Conservation (phyloP, 2,888 invertebrate genomes). For the Sphaeridia pumilis region DNA sequence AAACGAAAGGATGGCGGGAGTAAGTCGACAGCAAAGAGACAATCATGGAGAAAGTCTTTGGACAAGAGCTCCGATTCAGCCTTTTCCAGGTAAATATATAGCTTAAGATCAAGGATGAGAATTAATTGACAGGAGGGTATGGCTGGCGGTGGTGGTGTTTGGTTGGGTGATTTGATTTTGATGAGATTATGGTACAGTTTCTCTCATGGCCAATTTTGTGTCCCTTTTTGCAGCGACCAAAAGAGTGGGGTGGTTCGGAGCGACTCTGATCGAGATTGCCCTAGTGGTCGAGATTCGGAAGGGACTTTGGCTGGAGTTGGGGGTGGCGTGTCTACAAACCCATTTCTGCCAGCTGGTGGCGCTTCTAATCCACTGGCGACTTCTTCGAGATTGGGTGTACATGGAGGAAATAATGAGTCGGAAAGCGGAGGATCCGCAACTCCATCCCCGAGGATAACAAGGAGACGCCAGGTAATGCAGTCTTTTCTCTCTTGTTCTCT, state of each 20-base stretch:
- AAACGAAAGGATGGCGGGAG: slow-evolving; percentile 39
- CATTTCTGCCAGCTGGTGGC: slow-evolving; percentile 25
- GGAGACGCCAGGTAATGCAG: slow-evolving; percentile 57
- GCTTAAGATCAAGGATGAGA: slow-evolving; percentile 2
- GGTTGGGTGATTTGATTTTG: background rate
- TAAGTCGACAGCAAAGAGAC: slow-evolving; percentile 56
- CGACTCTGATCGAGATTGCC: slow-evolving; percentile 77
- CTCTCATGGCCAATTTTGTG: background rate
- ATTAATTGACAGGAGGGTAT: background rate
- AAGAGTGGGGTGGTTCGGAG: slow-evolving; percentile 81
- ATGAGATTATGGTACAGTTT: background rate
- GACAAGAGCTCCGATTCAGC: slow-evolving; percentile 86
- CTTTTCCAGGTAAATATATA: slow-evolving; percentile 67
- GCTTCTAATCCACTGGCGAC: background rate
- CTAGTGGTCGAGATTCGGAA: slow-evolving; percentile 57
- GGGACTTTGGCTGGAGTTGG: slow-evolving; percentile 29
- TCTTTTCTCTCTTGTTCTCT: background rate
- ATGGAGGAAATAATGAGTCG: slow-evolving; percentile 59
- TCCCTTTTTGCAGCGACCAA: slow-evolving; percentile 59
- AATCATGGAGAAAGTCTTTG: slow-evolving; percentile 84
- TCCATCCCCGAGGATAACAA: slow-evolving; percentile 69
- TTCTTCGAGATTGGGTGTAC: slow-evolving; percentile 50
- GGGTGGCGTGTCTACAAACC: slow-evolving; percentile 37
- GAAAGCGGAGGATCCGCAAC: slow-evolving; percentile 80
- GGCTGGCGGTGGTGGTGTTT: background rate